Conservation (phyloP, 2,797 vertebrate genomes). For the Salarias fasciatus region DNA sequence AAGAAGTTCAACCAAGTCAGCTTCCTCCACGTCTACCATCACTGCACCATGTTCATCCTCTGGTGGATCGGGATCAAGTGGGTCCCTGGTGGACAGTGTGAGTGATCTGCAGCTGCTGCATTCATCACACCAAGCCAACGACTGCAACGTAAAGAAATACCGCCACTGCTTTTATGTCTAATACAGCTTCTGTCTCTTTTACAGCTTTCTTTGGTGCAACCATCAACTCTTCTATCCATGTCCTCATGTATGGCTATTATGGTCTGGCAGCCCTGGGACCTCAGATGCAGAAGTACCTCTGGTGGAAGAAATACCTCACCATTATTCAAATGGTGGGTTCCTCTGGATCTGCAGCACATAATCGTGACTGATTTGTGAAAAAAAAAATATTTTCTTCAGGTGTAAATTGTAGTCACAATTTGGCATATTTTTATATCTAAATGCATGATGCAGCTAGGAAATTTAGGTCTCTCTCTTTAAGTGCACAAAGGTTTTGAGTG, state of each 20-base stretch:
- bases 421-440: no score
- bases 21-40: slow-evolving; percentile 99
- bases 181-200: slow-evolving; percentile 10
- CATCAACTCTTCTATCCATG: slow-evolving; percentile 95
- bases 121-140: no score
- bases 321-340: slow-evolving; percentile 94
- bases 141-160: neutral
- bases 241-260: slow-evolving; percentile 98
- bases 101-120: slow-evolving; percentile 57
- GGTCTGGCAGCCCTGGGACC: slow-evolving; percentile 95
- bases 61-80: slow-evolving; percentile 99
- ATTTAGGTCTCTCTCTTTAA: no score
- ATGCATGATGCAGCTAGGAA: no score
- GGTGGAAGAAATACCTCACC: slow-evolving; percentile 99
- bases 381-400: no score
- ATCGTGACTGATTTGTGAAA: no score
- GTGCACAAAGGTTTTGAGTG: no score
- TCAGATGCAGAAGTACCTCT: slow-evolving; percentile 97
- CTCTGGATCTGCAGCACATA: neutral
- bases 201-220: slow-evolving; percentile 97
- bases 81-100: slow-evolving; percentile 98
- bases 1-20: slow-evolving; percentile 99
- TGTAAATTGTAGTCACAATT: no score
- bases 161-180: neutral
- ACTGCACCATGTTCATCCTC: slow-evolving; percentile 99